phyloP scores from a whole-genome alignment of 2,797 vertebrate genomes.

The Mormyrops attenuatus region DNA sequence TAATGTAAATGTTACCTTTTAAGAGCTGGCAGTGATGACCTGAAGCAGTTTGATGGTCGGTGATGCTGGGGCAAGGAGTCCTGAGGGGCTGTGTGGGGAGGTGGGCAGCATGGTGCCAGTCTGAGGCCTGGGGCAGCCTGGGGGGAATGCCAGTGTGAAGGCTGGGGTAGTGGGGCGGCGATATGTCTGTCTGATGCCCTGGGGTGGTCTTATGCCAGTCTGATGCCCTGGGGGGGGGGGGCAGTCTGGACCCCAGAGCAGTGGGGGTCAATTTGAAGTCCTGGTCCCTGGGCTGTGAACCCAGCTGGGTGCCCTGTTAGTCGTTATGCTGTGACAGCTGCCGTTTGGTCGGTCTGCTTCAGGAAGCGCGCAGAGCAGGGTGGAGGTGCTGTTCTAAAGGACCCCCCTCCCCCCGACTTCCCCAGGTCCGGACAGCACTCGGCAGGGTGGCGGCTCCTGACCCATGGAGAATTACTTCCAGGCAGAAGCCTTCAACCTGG shows the following conservation, averaged over 20 bases:
- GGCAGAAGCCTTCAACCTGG: conserved; percentile 97
- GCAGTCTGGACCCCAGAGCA: neutral
- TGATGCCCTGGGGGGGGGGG: neutral
- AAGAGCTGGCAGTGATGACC: neutral
- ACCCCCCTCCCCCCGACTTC: neutral
- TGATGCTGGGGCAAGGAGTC: neutral
- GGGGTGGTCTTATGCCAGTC: neutral
- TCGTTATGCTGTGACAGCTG: neutral
- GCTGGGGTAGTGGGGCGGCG: too few species aligned
- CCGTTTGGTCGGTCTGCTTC: neutral
- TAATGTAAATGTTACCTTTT: neutral
- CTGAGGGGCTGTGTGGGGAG: neutral
- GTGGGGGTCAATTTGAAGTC: neutral
- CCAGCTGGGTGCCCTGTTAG: neutral
- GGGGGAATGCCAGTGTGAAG: too few species aligned
- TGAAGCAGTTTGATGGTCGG: neutral
- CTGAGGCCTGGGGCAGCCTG: too few species aligned
- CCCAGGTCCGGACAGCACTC: conserved; percentile 56
- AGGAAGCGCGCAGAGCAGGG: neutral
- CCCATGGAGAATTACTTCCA: conserved; percentile 99
- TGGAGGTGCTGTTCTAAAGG: neutral
- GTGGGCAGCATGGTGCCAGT: neutral
- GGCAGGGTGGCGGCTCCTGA: conserved; percentile 75
- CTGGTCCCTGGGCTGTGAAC: neutral
- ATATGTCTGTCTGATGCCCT: neutral